Conservation (phyloP, 2,888 invertebrate species). For the Drosophila ezoana region DNA sequence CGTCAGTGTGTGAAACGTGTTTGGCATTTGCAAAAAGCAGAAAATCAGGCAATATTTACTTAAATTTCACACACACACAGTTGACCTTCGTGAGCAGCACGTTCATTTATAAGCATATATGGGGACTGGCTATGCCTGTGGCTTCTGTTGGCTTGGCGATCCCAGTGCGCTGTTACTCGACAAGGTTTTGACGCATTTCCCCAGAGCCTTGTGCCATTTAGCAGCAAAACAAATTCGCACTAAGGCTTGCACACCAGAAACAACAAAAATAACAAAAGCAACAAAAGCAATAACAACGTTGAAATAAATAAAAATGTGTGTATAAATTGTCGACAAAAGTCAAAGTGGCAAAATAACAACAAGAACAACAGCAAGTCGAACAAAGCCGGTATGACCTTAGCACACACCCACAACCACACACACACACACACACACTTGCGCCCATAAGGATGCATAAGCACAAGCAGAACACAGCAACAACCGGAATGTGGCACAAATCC, state of each 20-base stretch:
- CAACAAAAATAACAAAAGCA: conserved; percentile 18
- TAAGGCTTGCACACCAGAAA: conserved; percentile 51
- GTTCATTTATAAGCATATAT: conserved; percentile 27
- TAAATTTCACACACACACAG: conserved; percentile 42
- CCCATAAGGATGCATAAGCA: conserved; percentile 3
- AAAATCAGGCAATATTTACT: conserved; percentile 67
- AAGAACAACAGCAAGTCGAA: conserved; percentile 36
- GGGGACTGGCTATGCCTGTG: conserved; percentile 2
- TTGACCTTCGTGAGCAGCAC: conserved; percentile 52
- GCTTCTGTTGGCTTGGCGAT: conserved; percentile 29
- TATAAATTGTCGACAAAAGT: conserved; percentile 77
- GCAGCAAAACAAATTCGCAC: conserved; percentile 78
- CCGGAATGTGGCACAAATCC: conserved; percentile 25
- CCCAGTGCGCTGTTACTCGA: conserved; percentile 65
- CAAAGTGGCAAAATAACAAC: conserved; percentile 60
- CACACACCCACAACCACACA: conserved; percentile 33
- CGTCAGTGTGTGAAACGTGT: conserved; percentile 54
- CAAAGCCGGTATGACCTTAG: conserved; percentile 72
- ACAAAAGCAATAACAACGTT: conserved; percentile 42
- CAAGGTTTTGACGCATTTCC: conserved; percentile 79
- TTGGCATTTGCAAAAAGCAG: conserved; percentile 49
- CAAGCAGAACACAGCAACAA: conserved; percentile 32
- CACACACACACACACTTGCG: conserved; percentile 7
- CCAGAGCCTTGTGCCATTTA: conserved; percentile 80
- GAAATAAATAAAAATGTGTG: conserved; percentile 71